These are phyloP conservation scores for Seira musarum DNA, from an alignment of 2,888 invertebrate species.

Conservation along the genomic window DNA sequence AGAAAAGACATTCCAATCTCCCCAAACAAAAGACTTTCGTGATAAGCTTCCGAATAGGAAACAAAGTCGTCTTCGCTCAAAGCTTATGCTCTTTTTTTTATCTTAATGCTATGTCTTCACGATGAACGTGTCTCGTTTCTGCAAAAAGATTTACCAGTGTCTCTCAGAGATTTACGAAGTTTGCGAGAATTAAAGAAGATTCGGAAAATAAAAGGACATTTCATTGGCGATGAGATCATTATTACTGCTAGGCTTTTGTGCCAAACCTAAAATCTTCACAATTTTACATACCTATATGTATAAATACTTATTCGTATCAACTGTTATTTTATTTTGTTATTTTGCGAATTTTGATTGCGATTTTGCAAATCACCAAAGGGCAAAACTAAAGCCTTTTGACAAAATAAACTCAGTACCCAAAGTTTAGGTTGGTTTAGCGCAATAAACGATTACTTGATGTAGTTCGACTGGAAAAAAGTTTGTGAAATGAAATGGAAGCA, in stretches of 20 bases:
- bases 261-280: too few relatives aligned
- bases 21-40: not conserved
- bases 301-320: too few relatives aligned
- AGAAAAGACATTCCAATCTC: slow-evolving; percentile 11
- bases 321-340: too few relatives aligned
- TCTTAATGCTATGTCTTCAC: not conserved
- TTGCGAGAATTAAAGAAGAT: not conserved
- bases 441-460: not conserved
- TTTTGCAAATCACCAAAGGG: too few relatives aligned
- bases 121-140: not conserved
- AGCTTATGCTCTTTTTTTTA: not conserved
- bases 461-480: not conserved
- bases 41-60: slow-evolving; percentile 4
- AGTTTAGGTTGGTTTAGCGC: too few relatives aligned
- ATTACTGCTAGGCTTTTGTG: not conserved
- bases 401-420: too few relatives aligned
- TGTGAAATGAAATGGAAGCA: not conserved
- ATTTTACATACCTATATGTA: too few relatives aligned
- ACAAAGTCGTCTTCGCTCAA: not conserved
- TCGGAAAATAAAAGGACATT: not conserved
- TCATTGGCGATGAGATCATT: not conserved
- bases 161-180: not conserved
- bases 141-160: not conserved
- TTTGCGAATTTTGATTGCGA: too few relatives aligned
- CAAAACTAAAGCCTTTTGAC: not conserved